A percentile compares a stretch with the other conserved stretches of the same genome.
Conservation (phyloP, 2,888 invertebrate genomes). For the Tipula unca region DNA sequence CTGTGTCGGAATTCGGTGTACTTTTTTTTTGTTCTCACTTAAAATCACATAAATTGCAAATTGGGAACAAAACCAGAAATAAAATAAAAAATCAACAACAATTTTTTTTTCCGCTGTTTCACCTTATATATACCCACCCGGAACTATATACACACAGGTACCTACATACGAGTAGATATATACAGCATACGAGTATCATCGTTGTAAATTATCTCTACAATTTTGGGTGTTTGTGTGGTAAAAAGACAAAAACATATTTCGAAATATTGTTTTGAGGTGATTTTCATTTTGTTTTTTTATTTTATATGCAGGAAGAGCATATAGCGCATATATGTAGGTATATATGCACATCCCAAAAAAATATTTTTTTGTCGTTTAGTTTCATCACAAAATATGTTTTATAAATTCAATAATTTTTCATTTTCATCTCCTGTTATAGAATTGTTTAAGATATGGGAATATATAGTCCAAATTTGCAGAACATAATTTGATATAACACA, state of each 20-base stretch:
- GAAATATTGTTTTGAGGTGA: not conserved
- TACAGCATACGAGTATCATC: not conserved
- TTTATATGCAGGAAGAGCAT: not conserved
- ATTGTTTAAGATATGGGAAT: not conserved
- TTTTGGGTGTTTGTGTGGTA: not conserved
- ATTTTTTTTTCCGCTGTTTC: not conserved
- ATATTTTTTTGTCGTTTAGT: not conserved
- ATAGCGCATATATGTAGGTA: not conserved
- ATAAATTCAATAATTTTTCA: not conserved
- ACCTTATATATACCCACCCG: not conserved
- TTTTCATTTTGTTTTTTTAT: not conserved
- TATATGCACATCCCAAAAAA: not conserved
- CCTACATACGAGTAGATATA: not conserved
- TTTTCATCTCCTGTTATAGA: not conserved
- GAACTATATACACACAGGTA: not conserved
- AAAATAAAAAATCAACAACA: not conserved
- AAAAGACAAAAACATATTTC: not conserved
- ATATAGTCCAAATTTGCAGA: not conserved
- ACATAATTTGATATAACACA: not conserved
- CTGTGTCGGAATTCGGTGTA: not conserved
- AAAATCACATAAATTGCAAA: not conserved
- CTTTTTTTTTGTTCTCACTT: not conserved
- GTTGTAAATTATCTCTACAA: not conserved
- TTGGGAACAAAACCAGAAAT: not conserved
- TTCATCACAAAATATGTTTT: conserved; percentile 8